A percentile compares a stretch with the other conserved stretches of the same genome.
Evolutionary conservation across 2,888 invertebrate species (phyloP).

Genomic region (Vannuccia rotundouncinata): DNA sequence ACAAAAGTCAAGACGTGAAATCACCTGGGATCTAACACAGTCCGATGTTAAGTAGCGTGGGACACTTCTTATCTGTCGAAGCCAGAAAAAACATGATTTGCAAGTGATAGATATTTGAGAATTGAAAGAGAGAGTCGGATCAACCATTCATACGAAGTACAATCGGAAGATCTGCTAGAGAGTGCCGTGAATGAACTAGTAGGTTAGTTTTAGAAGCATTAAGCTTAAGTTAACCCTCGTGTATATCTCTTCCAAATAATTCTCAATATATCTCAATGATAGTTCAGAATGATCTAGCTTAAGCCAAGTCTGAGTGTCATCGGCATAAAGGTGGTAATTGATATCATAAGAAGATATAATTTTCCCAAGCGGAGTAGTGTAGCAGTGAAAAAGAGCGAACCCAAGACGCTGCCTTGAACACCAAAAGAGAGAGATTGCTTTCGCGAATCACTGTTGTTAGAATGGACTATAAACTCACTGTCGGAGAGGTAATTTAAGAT

Average conservation of each 20-base stretch:
- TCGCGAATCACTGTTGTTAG: background rate
- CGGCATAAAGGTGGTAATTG: background rate
- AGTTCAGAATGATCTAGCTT: background rate
- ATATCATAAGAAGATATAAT: background rate
- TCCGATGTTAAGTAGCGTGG: too few relatives aligned
- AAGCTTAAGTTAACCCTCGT: background rate
- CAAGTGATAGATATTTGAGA: too few relatives aligned
- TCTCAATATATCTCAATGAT: background rate
- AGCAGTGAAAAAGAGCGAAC: background rate
- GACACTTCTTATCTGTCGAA: too few relatives aligned
- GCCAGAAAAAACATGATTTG: too few relatives aligned
- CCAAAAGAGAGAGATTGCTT: background rate
- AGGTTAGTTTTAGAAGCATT: background rate
- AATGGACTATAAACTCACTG: background rate
- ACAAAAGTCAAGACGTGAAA: too few relatives aligned
- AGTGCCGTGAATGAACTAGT: background rate
- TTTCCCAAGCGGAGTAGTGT: background rate
- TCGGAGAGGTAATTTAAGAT: background rate
- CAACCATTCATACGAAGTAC: background rate
- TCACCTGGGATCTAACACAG: too few relatives aligned
- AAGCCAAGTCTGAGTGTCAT: background rate
- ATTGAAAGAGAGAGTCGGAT: too few relatives aligned
- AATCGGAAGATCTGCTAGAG: background rate
- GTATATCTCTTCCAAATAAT: background rate
- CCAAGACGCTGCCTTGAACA: background rate